Evolutionary conservation across 2,888 invertebrate species (phyloP).

Genomic region (Gortyna flavago): DNA sequence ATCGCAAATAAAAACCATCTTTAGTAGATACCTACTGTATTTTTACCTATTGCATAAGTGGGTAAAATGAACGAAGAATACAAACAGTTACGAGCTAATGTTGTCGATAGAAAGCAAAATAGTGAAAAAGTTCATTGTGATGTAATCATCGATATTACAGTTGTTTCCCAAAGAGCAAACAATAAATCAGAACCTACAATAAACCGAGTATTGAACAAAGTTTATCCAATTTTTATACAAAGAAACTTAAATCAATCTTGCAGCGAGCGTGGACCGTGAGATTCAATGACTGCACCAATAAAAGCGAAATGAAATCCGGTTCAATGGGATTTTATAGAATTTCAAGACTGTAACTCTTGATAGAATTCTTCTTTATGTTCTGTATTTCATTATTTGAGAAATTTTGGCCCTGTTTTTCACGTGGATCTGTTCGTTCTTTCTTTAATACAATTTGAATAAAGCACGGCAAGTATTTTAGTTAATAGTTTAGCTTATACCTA

Average conservation of each 20-base stretch:
- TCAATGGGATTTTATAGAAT: constrained; percentile 65
- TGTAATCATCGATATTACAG: constrained; percentile 25
- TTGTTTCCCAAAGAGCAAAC: constrained; percentile 23
- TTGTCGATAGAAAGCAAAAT: neutral
- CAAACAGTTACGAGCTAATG: neutral
- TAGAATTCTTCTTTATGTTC: constrained; percentile 60
- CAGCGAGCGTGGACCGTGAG: constrained; percentile 50
- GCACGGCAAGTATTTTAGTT: neutral
- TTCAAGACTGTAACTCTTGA: constrained; percentile 64
- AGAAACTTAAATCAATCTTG: constrained; percentile 65
- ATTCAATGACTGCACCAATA: constrained; percentile 66
- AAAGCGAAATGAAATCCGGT: constrained; percentile 65
- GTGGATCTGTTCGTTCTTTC: constrained; percentile 7
- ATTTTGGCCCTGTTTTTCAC: constrained; percentile 23
- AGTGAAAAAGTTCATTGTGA: neutral
- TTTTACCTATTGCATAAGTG: neutral
- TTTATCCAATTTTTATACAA: constrained; percentile 62
- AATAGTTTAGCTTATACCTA: no score
- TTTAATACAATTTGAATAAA: neutral
- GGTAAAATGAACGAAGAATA: neutral
- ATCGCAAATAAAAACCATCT: neutral
- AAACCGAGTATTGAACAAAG: constrained; percentile 38
- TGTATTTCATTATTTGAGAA: constrained; percentile 52
- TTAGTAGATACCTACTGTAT: neutral
- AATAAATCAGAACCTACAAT: constrained; percentile 44